Evolutionary conservation across 2,113 vertebrate species (phyloP).

Genomic region (Paracanthobrama guichenoti): DNA sequence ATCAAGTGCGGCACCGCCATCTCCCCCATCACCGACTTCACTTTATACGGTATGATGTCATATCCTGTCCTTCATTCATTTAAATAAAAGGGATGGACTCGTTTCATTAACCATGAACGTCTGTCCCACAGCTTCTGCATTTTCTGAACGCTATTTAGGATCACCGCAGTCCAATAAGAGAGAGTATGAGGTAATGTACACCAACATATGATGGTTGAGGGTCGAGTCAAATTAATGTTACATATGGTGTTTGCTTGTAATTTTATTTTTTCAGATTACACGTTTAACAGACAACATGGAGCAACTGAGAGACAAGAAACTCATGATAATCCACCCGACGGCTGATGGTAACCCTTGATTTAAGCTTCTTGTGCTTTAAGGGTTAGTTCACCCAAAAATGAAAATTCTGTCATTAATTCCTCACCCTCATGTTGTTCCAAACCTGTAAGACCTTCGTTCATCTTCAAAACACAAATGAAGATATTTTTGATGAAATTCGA

Average conservation of each 20-base stretch:
- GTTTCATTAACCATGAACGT: conserved; percentile 11
- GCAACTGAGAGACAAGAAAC: conserved; percentile 83
- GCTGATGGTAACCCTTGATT: conserved; percentile 82
- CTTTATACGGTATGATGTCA: conserved; percentile 82
- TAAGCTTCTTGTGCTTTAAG: not conserved
- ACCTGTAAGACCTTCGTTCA: too few relatives aligned
- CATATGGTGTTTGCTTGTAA: not conserved
- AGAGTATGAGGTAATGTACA: conserved; percentile 81
- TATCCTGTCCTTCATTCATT: not conserved
- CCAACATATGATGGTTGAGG: not conserved
- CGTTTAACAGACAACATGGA: conserved; percentile 81
- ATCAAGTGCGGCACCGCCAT: conserved; percentile 89
- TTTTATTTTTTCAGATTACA: conserved; percentile 75
- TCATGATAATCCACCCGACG: conserved; percentile 93
- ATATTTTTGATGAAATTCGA: too few relatives aligned
- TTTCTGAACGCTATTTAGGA: conserved; percentile 94
- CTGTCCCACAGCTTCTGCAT: conserved; percentile 85
- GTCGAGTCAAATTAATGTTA: not conserved
- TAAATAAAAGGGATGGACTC: conserved; percentile 23
- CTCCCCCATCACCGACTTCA: conserved; percentile 94
- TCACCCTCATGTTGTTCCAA: too few relatives aligned
- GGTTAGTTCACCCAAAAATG: too few relatives aligned
- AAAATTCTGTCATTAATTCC: too few relatives aligned
- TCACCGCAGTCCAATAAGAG: conserved; percentile 83
- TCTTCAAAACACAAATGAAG: too few relatives aligned